Evolutionary conservation across 2,797 vertebrate species (phyloP).

Genomic region (Enteromius treurensis): DNA sequence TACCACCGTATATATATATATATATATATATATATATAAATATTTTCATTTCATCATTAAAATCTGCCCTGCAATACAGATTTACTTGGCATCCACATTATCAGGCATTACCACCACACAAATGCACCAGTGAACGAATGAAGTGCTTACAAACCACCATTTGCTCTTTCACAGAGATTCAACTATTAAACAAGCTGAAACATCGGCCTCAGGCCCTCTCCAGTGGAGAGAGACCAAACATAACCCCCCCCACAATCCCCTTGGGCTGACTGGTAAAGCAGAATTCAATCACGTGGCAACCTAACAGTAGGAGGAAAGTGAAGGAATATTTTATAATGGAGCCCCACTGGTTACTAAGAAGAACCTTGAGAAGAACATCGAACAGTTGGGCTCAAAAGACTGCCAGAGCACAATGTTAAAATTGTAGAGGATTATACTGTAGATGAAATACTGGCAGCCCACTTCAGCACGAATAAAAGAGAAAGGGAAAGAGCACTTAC

Average conservation of each 20-base stretch:
- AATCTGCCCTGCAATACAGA: not conserved
- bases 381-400: conserved; percentile 21
- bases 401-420: conserved; percentile 14
- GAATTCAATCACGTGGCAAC: conserved; percentile 52
- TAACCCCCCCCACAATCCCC: conserved; percentile 49
- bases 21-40: too few species aligned
- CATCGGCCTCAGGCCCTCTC: conserved; percentile 52
- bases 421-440: conserved; percentile 31
- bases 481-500: conserved; percentile 8
- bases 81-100: not conserved
- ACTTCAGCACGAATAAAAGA: not conserved
- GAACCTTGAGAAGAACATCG: conserved; percentile 19
- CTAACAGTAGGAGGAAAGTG: conserved; percentile 30
- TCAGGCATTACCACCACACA: conserved; percentile 8
- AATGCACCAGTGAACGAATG: conserved; percentile 3
- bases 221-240: conserved; percentile 37
- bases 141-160: conserved; percentile 38
- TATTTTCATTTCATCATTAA: not conserved
- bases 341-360: conserved; percentile 25
- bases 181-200: conserved; percentile 56
- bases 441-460: conserved; percentile 21
- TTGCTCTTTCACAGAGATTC: conserved; percentile 30
- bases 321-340: conserved; percentile 21
- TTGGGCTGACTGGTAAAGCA: conserved; percentile 40
- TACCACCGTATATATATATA: too few species aligned